A percentile compares a stretch with the other conserved stretches of the same genome.
phyloP scores from a whole-genome alignment of 92 coral and sea anemone species.

The Isaurus tuberculatus region DNA sequence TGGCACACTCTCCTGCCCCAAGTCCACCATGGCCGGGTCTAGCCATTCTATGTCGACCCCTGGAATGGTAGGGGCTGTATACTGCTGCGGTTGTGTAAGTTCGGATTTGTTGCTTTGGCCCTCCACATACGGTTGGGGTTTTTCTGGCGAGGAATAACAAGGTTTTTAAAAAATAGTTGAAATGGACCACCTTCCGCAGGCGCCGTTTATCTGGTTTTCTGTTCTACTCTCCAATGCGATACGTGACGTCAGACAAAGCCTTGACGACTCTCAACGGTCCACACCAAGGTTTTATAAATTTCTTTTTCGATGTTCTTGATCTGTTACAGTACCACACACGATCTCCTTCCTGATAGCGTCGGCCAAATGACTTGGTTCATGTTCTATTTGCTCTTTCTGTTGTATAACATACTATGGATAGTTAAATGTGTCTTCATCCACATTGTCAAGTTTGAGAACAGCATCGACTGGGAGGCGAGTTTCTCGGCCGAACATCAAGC shows the following conservation, averaged over 20 bases:
- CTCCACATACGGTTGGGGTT: not conserved
- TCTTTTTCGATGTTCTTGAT: conserved; percentile 16
- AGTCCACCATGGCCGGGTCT: no score
- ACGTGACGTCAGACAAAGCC: conserved; percentile 49
- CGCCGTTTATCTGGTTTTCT: conserved; percentile 38
- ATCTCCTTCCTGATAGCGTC: conserved; percentile 40
- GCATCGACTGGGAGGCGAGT: conserved; percentile 41
- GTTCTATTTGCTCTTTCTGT: conserved; percentile 40
- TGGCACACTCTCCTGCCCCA: no score
- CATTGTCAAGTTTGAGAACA: conserved; percentile 26
- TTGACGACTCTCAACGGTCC: conserved; percentile 54
- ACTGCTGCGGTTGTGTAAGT: no score
- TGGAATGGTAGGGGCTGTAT: no score
- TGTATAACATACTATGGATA: conserved; percentile 46
- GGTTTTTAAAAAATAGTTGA: conserved; percentile 44
- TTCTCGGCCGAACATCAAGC: conserved; percentile 49
- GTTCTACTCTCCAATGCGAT: conserved; percentile 50
- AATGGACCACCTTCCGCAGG: conserved; percentile 47
- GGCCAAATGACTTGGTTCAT: conserved; percentile 2
- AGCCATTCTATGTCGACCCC: no score
- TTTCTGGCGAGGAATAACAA: conserved; percentile 31
- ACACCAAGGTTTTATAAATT: not conserved
- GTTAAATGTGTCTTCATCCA: not conserved
- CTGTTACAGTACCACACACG: conserved; percentile 56
- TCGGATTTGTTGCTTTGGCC: no score